A percentile compares a stretch with the other conserved stretches of the same genome.
Evolutionary conservation across 1,140 invertebrate genomes (phyloP).

Genomic region (Microplitis mediator): DNA sequence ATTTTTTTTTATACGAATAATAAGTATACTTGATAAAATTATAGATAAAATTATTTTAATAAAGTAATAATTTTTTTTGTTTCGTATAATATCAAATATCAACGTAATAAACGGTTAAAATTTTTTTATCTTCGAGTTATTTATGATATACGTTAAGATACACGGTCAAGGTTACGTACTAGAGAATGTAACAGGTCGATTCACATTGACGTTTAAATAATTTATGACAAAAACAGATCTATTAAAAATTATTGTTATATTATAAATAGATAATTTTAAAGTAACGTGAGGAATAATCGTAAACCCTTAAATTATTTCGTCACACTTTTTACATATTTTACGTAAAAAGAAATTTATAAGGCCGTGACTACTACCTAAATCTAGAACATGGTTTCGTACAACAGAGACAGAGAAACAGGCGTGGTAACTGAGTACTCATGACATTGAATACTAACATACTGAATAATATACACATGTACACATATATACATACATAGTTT

Average conservation of each 20-base stretch:
- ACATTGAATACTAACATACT: background rate
- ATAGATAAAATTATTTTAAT: no score
- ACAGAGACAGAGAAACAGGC: background rate
- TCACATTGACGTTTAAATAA: constrained; percentile 4
- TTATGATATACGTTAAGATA: background rate
- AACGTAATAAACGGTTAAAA: no score
- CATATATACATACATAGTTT: background rate
- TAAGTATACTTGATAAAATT: no score
- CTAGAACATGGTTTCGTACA: no score
- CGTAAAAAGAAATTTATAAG: no score
- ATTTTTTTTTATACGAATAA: no score
- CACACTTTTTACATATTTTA: constrained; percentile 20
- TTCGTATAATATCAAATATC: no score
- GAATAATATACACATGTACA: background rate
- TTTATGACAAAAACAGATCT: no score
- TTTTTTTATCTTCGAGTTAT: constrained; percentile 6
- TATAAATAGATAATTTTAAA: background rate
- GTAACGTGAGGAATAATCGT: constrained; percentile 6
- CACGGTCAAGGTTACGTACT: constrained; percentile 25
- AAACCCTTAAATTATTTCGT: constrained; percentile 41
- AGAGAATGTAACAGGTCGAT: constrained; percentile 10
- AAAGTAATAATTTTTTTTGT: no score
- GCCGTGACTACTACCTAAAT: background rate
- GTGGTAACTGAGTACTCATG: background rate
- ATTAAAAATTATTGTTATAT: no score